Percentiles rank a stretch among this genome's conserved stretches.
Conservation (phyloP, 1,140 invertebrate genomes). For the Eueides isabella region DNA sequence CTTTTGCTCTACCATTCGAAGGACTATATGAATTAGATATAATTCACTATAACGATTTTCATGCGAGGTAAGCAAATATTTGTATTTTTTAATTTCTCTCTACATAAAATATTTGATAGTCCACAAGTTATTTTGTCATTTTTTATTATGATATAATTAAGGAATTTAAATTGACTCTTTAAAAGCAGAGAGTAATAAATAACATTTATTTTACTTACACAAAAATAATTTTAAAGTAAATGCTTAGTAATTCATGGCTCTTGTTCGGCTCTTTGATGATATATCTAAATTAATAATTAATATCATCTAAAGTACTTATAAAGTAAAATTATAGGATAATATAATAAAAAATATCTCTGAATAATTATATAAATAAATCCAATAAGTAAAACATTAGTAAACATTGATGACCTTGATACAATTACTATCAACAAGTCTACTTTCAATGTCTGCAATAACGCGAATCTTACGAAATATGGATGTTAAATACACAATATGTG, state of each 20-base stretch:
- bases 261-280: no score
- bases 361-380: not conserved
- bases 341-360: not conserved
- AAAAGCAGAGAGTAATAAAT: no score
- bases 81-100: not conserved
- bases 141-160: no score
- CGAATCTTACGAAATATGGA: constrained; percentile 15
- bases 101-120: no score
- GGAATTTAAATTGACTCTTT: no score
- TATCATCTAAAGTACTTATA: not conserved
- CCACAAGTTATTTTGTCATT: no score
- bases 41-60: constrained; percentile 75
- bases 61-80: constrained; percentile 61
- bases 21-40: constrained; percentile 67
- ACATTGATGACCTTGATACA: constrained; percentile 13
- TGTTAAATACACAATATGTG: constrained; percentile 3
- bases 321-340: not conserved
- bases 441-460: constrained; percentile 15
- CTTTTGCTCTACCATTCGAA: constrained; percentile 65
- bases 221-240: not conserved
- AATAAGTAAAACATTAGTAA: not conserved
- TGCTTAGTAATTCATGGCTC: no score
- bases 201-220: not conserved
- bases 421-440: constrained; percentile 8
- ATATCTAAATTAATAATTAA: no score